Evolutionary conservation across 2,888 invertebrate species (phyloP).

Genomic region (Aleiodes alternator): DNA sequence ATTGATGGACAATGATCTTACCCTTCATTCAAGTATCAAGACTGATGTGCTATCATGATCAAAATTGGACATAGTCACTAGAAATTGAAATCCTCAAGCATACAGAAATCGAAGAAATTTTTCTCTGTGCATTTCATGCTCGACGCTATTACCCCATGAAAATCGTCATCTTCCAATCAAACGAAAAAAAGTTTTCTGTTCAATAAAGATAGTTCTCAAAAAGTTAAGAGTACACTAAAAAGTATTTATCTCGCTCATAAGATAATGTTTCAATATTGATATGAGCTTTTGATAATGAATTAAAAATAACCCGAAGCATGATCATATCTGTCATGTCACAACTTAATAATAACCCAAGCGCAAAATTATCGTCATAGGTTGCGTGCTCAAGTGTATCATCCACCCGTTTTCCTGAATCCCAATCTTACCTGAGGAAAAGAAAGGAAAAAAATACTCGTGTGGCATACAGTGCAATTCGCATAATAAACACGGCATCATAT

Average conservation of each 20-base stretch:
- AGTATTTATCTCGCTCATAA: constrained; percentile 2
- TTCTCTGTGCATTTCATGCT: too few species aligned
- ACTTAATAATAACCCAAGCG: constrained; percentile 32
- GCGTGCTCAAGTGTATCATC: constrained; percentile 30
- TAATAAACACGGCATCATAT: neutral
- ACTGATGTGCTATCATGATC: neutral
- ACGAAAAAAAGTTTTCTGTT: too few species aligned
- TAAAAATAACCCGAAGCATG: constrained; percentile 27
- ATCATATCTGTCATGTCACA: constrained; percentile 35
- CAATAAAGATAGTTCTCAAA: neutral
- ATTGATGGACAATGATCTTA: too few species aligned
- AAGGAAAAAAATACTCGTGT: neutral
- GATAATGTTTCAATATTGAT: constrained; percentile 1
- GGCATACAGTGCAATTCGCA: neutral
- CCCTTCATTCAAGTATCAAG: too few species aligned
- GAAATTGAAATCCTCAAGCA: neutral
- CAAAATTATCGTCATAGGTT: constrained; percentile 26
- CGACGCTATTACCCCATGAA: too few species aligned
- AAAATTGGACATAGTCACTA: neutral
- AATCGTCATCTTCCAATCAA: too few species aligned
- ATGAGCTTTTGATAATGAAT: constrained; percentile 7
- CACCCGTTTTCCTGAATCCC: constrained; percentile 14
- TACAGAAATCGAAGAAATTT: too few species aligned
- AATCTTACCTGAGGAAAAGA: constrained; percentile 10
- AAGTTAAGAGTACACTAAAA: neutral